Percentiles rank a stretch among this genome's conserved stretches.
phyloP scores from a whole-genome alignment of 2,888 invertebrate species.

The Synergus gifuensis region DNA sequence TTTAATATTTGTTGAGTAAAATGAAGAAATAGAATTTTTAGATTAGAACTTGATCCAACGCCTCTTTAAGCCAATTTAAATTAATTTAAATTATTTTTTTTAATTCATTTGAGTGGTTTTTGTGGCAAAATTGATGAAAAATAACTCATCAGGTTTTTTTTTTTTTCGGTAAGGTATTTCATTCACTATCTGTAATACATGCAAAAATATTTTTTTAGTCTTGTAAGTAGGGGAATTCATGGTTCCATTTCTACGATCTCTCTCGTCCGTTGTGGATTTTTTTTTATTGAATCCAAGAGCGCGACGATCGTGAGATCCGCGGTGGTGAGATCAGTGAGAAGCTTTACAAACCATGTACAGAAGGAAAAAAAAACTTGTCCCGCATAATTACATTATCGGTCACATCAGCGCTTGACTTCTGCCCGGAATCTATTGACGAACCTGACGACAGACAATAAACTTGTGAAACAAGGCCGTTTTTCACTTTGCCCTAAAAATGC shows the following conservation, averaged over 20 bases:
- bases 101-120: neutral
- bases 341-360: slow-evolving; percentile 15
- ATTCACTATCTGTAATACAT: slow-evolving; percentile 13
- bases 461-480: neutral
- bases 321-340: slow-evolving; percentile 46
- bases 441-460: neutral
- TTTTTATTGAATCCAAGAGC: slow-evolving; percentile 35
- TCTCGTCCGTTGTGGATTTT: slow-evolving; percentile 20
- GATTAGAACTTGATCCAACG: no score
- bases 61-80: neutral
- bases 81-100: neutral
- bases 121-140: neutral
- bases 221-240: slow-evolving; percentile 20
- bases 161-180: slow-evolving; percentile 7
- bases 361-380: slow-evolving; percentile 70
- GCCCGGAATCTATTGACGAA: slow-evolving; percentile 50
- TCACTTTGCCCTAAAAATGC: neutral
- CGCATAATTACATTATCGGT: slow-evolving; percentile 73
- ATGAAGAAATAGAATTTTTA: neutral
- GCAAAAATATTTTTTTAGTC: neutral
- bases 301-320: slow-evolving; percentile 47
- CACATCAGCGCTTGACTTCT: slow-evolving; percentile 69
- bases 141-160: neutral
- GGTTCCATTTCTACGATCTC: slow-evolving; percentile 31
- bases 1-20: no score